phyloP scores from a whole-genome alignment of 2,888 invertebrate genomes.

The Nowickia ferox region DNA sequence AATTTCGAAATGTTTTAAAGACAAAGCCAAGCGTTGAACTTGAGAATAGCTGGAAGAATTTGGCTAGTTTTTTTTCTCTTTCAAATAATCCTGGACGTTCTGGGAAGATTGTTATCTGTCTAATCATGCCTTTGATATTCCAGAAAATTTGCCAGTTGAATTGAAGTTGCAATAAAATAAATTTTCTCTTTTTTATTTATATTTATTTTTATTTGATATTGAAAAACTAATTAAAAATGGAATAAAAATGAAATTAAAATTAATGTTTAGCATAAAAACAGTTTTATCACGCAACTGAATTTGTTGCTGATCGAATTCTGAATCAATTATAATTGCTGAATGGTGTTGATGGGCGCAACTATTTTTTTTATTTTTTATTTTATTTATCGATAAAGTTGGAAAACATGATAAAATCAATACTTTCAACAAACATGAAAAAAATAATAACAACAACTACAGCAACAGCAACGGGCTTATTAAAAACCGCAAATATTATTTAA shows the following conservation, averaged over 20 bases:
- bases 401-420: neutral
- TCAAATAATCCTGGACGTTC: no score
- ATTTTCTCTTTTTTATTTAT: neutral
- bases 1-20: no score
- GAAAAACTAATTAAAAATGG: neutral
- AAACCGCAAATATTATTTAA: no score
- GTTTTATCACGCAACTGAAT: neutral
- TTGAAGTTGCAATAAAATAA: neutral
- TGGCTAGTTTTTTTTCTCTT: no score
- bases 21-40: no score
- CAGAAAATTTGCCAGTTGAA: neutral
- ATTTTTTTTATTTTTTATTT: neutral
- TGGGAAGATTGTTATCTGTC: no score
- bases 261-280: neutral
- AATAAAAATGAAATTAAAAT: neutral
- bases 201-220: neutral
- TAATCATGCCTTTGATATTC: neutral
- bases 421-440: no score
- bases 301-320: neutral
- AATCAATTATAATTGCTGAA: neutral
- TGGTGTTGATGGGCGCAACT: neutral
- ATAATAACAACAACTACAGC: no score
- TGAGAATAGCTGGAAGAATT: no score
- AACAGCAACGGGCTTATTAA: no score
- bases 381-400: neutral